Conservation (phyloP, 37 sponge, comb jelly and placozoan species). For the Dysidea cf. avara region DNA sequence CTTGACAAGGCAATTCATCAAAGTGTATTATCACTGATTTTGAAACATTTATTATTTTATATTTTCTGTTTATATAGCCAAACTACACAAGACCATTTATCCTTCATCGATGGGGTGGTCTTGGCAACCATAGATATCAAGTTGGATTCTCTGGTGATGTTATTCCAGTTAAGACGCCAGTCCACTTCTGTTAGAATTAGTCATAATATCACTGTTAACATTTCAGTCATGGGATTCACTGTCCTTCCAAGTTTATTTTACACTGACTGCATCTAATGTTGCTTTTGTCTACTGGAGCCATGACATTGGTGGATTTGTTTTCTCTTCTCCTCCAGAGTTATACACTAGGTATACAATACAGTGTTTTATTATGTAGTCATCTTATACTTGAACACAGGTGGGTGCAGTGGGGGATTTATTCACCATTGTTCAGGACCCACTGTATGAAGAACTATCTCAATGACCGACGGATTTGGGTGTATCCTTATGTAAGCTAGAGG, state of each 20-base stretch:
- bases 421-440: conserved; percentile 79
- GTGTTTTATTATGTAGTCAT: no score
- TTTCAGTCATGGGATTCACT: conserved; percentile 60
- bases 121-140: conserved; percentile 82
- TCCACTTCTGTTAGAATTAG: no score
- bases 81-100: conserved; percentile 61
- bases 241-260: conserved; percentile 74
- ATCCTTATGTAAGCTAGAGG: conserved; percentile 50
- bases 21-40: no score
- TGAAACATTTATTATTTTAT: no score
- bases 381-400: no score
- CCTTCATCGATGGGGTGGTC: conserved; percentile 75
- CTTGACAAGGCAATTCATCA: no score
- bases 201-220: background rate
- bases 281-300: conserved; percentile 82
- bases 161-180: conserved; percentile 58
- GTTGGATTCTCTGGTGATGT: conserved; percentile 83
- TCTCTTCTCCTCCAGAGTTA: conserved; percentile 60
- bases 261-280: conserved; percentile 71
- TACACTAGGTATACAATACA: conserved; percentile 52
- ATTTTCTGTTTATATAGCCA: no score
- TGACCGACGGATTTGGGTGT: conserved; percentile 68
- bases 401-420: conserved; percentile 83
- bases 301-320: conserved; percentile 70
- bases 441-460: conserved; percentile 57